Base-by-base conservation (phyloP, 37 sponge, comb jelly and placozoan species). In the Halisarca cf. caerulea region DNA sequence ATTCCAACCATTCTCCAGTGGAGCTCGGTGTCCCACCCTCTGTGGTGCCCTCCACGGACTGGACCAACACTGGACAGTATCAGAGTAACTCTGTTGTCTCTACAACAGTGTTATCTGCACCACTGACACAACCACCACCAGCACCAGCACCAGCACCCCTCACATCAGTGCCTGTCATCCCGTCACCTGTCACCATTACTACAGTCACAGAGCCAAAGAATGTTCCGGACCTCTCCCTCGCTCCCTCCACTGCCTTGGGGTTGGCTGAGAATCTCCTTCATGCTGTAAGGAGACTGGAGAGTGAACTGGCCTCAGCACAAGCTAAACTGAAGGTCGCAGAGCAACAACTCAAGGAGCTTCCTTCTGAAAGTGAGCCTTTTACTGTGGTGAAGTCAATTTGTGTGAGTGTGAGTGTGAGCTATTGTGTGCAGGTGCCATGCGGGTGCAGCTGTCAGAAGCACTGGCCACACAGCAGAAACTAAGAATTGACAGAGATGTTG, bases 391-490 rank as follows among this genome's bases (percentile, higher is more conserved):
- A 27, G 64, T 23, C 15, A 27, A 30, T 6, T 15, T 62, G 64
- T 62, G 23, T 15, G 30, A 5, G 57, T 54, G 57, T 54, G 57
- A 7, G 60, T 59, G 60, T 59, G 60, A 27, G 60, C 25, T n/a
- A 2, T 4, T 30, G 34, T 68, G 33, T 6, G 7, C 69, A 83
- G 90, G 86, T 24, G 84, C 86, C 39, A 90, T 90, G 87, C 64
- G 91, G 5, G 87, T 79, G 55, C 87, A 90, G 84, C 72, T 90
- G 28, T 66, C 88, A 3, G 80, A 87, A n/a, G 85, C 85, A 3
- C 75, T 85, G 51, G 71, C 85, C 36, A 43, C 60, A 1, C 84
- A 85, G 58, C 81, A 87, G 47, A 44, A 57, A 37, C 81, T 91
- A 34, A 80, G 35, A 61, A 57, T 80, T 55, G 88, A 91, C 74